Conservation (phyloP, 37 sponge, comb jelly and placozoan species). For the Spongilla lacustris region DNA sequence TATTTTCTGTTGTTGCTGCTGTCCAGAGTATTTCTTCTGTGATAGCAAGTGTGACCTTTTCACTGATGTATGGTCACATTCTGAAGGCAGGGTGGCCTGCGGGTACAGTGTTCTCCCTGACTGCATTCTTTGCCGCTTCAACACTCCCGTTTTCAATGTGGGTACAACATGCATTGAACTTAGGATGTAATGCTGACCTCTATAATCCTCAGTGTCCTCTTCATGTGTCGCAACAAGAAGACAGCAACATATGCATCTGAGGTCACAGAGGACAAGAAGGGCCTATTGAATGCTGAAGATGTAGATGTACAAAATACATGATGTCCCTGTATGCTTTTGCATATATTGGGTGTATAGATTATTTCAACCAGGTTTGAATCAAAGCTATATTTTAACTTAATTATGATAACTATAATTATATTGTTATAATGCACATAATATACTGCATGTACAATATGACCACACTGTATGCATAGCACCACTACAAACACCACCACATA, state of each 20-base stretch:
- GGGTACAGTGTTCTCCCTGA: neutral
- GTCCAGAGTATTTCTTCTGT: slow-evolving; percentile 1
- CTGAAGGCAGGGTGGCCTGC: neutral
- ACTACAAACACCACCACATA: too few species aligned
- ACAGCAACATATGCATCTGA: neutral
- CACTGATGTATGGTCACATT: neutral
- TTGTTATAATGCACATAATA: too few species aligned
- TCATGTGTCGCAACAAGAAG: neutral
- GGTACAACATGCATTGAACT: neutral
- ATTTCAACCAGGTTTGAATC: too few species aligned
- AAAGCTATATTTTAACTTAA: too few species aligned
- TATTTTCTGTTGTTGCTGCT: slow-evolving; percentile 16
- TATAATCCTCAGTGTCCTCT: neutral
- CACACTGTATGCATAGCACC: too few species aligned
- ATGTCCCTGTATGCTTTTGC: too few species aligned
- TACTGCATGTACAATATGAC: too few species aligned
- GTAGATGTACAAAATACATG: too few species aligned
- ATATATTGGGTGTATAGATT: too few species aligned
- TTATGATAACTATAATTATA: too few species aligned
- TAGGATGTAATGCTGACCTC: neutral
- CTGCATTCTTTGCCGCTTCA: neutral
- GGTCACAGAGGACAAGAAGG: neutral
- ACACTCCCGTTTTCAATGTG: neutral
- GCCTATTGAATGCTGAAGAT: neutral
- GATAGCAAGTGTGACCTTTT: neutral